phyloP scores from a whole-genome alignment of 2,888 invertebrate genomes.

The Leucoptera coffeella region DNA sequence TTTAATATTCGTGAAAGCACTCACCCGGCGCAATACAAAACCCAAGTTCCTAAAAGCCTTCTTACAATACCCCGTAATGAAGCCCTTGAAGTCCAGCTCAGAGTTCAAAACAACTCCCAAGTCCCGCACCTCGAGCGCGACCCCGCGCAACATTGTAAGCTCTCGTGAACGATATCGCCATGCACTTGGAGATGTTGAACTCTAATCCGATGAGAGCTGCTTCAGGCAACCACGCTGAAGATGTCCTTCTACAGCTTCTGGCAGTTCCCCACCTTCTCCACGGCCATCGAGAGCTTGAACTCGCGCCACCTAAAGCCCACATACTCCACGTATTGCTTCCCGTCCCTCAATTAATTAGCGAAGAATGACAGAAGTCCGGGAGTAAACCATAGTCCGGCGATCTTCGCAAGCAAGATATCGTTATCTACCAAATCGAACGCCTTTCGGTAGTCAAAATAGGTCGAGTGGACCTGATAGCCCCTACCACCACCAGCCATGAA shows the following conservation, averaged over 20 bases:
- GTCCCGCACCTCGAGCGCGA: not conserved
- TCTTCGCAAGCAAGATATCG: conserved; percentile 3
- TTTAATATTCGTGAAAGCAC: conserved; percentile 3
- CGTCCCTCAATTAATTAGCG: conserved; percentile 3
- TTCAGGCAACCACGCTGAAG: conserved; percentile 1
- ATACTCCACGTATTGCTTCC: conserved; percentile 4
- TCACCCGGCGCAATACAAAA: conserved; percentile 2
- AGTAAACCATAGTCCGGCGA: conserved; percentile 1
- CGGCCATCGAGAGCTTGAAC: not conserved
- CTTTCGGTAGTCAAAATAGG: conserved; percentile 3
- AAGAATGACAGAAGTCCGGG: conserved; percentile 3
- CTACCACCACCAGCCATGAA: conserved; percentile 1
- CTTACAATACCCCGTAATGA: conserved; percentile 4
- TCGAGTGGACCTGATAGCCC: conserved; percentile 2
- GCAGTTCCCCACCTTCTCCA: not conserved
- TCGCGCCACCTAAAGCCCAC: conserved; percentile 1
- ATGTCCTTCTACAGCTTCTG: conserved; percentile 1
- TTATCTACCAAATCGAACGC: conserved; percentile 4
- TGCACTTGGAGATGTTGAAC: conserved; percentile 1
- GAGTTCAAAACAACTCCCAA: not conserved
- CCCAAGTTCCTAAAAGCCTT: conserved; percentile 5
- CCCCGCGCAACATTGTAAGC: not conserved
- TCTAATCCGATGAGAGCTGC: not conserved
- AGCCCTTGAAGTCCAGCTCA: no score
- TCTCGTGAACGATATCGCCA: not conserved